Evolutionary conservation across 2,113 vertebrate species (phyloP), one percentile per base, ranked within the genome.

Genomic region (Puffinus mauretanicus): DNA sequence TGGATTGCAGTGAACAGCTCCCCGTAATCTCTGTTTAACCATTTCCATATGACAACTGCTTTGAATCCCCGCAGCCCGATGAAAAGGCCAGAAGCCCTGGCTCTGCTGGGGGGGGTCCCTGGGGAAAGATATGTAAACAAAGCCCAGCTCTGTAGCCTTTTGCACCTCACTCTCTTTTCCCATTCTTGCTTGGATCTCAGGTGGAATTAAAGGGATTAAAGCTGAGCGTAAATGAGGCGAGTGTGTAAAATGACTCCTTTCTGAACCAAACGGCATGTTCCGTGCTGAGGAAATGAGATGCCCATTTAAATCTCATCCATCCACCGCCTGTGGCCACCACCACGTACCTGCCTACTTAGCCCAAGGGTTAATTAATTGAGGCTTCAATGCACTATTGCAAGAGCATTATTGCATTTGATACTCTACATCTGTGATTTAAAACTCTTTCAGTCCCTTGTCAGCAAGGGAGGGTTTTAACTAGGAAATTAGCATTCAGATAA

Each of bases 401-500:
- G 98, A 98, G 98, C 98, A 98, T 98, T 98, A 98, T 98, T 98
- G 98, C 98, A 98, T 98, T 98, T 98, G 98, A 99, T 98, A 98
- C 98, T 98, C 98, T 99, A 98, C 99, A 99, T 99, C 99, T 99
- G 99, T 98, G 99, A 98, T 98, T 99, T 98, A 98, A 98, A 98
- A 98, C 98, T 98, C 98, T 98, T 98, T 98, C 98, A 98, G 98
- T 97, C 97, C 98, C 98, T 98, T 98, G 98, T 98, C 98, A 98
- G 98, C 97, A 97, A 98, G 98, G 99, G 99, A 99, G 99, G 99
- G 98, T 98, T 98, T 99, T 99, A 99, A 99, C 98, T 98, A 98
- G 98, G 97, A 98, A 98, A 99, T 99, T 99, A 99, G 99, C 99
- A 99, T 99, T 99, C 99, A 99, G 99, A 99, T 99, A 99, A 99